Evolutionary conservation across 2,113 vertebrate genomes (phyloP).

Genomic region (Fulica atra): DNA sequence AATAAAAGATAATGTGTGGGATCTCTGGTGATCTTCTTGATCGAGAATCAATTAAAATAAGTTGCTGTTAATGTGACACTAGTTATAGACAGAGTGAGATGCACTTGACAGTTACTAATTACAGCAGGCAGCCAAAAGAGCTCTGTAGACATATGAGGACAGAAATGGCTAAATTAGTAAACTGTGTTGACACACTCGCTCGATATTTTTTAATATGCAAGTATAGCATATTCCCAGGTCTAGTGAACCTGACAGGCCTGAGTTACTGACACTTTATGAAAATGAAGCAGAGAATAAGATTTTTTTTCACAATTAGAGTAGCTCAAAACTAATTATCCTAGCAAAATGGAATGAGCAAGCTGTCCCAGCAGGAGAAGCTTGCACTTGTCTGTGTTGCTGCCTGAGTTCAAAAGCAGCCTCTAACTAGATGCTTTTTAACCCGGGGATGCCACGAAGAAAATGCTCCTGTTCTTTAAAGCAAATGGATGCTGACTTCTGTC

Average conservation of each 20-base stretch:
- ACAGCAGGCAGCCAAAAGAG: constrained; percentile 67
- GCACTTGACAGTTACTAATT: constrained; percentile 81
- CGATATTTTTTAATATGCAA: constrained; percentile 49
- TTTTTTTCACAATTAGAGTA: not conserved
- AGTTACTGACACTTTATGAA: constrained; percentile 51
- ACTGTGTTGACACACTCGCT: constrained; percentile 40
- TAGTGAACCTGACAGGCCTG: constrained; percentile 31
- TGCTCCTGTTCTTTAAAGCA: not conserved
- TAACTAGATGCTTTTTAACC: constrained; percentile 1
- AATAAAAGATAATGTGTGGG: constrained; percentile 74
- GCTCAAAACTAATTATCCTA: constrained; percentile 43
- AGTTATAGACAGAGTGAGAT: constrained; percentile 68
- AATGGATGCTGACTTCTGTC: constrained; percentile 16
- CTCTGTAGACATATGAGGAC: constrained; percentile 32
- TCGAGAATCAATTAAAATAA: constrained; percentile 79
- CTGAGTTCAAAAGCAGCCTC: constrained; percentile 25
- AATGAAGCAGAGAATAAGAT: constrained; percentile 30
- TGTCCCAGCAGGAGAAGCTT: constrained; percentile 26
- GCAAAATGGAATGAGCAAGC: constrained; percentile 20
- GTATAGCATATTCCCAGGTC: constrained; percentile 13
- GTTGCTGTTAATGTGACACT: constrained; percentile 72
- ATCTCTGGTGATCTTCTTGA: constrained; percentile 72
- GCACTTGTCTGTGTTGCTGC: not conserved
- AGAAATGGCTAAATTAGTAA: constrained; percentile 64
- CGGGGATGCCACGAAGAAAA: constrained; percentile 2